phyloP scores from a whole-genome alignment of 1,140 invertebrate genomes.

The Pygmarrhopalites habei region DNA sequence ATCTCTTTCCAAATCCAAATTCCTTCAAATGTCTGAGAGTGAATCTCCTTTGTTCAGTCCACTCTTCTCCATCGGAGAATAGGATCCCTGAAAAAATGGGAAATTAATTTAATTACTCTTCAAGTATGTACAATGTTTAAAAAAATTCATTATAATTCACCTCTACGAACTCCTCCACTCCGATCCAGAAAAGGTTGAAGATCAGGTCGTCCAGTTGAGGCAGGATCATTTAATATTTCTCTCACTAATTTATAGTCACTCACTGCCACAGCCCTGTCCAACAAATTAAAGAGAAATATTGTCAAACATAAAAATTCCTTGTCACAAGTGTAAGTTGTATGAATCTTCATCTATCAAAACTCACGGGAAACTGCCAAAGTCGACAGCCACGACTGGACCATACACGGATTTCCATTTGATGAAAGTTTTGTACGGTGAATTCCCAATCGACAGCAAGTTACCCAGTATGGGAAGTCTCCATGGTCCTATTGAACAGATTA shows the following conservation, averaged over 20 bases:
- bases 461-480: constrained; percentile 31
- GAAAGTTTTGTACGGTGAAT: constrained; percentile 14
- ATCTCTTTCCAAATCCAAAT: constrained; percentile 22
- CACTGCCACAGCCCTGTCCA: constrained; percentile 24
- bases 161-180: constrained; percentile 18
- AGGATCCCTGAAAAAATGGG: constrained; percentile 17
- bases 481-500: too few relatives aligned
- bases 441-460: constrained; percentile 20
- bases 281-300: too few relatives aligned
- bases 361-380: constrained; percentile 33
- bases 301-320: too few relatives aligned
- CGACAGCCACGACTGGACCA: constrained; percentile 24
- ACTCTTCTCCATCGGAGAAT: constrained; percentile 21
- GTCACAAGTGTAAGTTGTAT: too few relatives aligned
- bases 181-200: constrained; percentile 17
- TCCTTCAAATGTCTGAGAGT: constrained; percentile 20
- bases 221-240: constrained; percentile 8
- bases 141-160: constrained; percentile 4
- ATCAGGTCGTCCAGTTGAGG: constrained; percentile 20
- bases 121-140: background rate
- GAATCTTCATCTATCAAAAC: too few relatives aligned
- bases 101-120: background rate
- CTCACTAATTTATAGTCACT: constrained; percentile 29
- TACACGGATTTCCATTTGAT: constrained; percentile 20
- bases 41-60: constrained; percentile 29